These are phyloP conservation scores for Glaucidium brasilianum DNA, from an alignment of 2,113 vertebrate genomes.

Conservation along the genomic window DNA sequence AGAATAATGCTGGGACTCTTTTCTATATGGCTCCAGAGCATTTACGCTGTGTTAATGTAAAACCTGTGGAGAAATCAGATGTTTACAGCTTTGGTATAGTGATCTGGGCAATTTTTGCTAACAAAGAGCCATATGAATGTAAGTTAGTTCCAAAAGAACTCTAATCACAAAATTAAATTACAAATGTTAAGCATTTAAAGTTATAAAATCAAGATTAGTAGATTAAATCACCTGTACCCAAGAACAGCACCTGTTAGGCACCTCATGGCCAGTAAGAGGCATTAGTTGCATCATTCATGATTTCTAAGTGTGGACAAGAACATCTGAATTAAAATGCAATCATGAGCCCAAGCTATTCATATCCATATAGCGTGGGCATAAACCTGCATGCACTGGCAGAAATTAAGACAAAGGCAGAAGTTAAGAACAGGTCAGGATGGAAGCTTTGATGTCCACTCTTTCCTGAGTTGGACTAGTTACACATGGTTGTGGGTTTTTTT, in stretches of 20 bases:
- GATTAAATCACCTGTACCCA: not conserved
- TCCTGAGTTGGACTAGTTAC: not conserved
- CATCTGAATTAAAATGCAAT: not conserved
- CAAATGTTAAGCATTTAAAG: not conserved
- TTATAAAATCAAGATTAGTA: not conserved
- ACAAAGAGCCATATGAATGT: constrained; percentile 90
- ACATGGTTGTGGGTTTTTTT: not conserved
- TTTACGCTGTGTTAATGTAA: constrained; percentile 76
- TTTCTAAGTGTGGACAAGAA: not conserved
- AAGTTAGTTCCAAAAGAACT: constrained; percentile 33
- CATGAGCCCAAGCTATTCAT: not conserved
- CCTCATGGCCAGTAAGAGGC: not conserved
- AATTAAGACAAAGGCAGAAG: not conserved
- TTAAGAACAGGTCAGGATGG: not conserved
- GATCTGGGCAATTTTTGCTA: constrained; percentile 89
- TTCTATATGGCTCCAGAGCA: constrained; percentile 96
- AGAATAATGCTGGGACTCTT: constrained; percentile 86
- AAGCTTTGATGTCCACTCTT: not conserved
- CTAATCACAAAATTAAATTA: not conserved
- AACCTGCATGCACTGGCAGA: not conserved
- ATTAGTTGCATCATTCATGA: not conserved
- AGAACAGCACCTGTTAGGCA: not conserved
- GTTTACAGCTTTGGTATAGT: constrained; percentile 95
- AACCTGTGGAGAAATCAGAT: constrained; percentile 88
- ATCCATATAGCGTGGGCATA: not conserved